Evolutionary conservation across 1,140 invertebrate species (phyloP).

Genomic region (Ceratina australensis): DNA sequence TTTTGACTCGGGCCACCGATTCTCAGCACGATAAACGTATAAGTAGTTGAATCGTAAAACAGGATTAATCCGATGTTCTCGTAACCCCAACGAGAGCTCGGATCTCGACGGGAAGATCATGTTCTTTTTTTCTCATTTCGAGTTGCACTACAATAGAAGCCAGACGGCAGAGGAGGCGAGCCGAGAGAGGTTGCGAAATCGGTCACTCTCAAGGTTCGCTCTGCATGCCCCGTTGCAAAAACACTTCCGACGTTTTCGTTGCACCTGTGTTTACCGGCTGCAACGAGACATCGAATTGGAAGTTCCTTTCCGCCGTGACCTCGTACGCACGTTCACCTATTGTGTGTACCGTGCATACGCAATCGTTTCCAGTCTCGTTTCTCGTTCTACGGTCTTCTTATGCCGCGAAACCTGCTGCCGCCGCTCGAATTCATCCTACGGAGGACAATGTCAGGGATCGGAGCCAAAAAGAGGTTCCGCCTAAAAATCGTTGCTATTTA

Average conservation of each 20-base stretch:
- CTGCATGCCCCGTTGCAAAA: constrained; percentile 47
- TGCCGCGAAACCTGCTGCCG: neutral
- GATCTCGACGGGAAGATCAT: neutral
- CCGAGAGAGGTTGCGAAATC: constrained; percentile 51
- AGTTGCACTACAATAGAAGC: neutral
- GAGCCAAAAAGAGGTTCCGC: no score
- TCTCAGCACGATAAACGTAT: no score
- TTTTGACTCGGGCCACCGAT: no score
- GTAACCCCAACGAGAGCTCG: neutral
- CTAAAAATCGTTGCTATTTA: neutral
- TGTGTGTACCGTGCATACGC: constrained; percentile 49
- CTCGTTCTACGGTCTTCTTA: constrained; percentile 36
- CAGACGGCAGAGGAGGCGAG: neutral
- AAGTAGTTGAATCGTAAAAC: no score
- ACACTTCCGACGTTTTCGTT: constrained; percentile 47
- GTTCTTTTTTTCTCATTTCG: neutral
- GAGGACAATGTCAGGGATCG: constrained; percentile 60
- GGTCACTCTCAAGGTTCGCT: constrained; percentile 56
- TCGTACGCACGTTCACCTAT: constrained; percentile 63
- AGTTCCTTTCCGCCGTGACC: constrained; percentile 60
- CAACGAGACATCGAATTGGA: constrained; percentile 55
- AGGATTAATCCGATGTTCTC: neutral
- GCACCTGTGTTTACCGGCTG: constrained; percentile 61
- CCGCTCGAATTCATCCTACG: constrained; percentile 23
- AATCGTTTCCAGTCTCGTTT: constrained; percentile 41